Conservation (phyloP, 2,113 vertebrate species). For the Lepidothrix coronata region DNA sequence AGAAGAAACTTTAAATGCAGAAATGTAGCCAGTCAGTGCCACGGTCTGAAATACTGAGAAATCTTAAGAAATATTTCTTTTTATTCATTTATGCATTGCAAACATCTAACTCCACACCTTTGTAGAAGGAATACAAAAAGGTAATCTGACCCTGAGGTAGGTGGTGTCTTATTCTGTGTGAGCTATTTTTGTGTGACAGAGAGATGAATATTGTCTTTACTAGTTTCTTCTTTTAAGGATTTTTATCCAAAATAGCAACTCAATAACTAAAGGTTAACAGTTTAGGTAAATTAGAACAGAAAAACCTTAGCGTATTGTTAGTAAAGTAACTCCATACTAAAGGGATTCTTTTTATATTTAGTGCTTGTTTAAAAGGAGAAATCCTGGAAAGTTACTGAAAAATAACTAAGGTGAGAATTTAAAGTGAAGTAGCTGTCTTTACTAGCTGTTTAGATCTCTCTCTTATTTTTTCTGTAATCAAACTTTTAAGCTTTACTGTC, state of each 20-base stretch:
- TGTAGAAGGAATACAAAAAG: not conserved
- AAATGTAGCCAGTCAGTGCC: not conserved
- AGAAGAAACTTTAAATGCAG: not conserved
- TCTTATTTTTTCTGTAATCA: not conserved
- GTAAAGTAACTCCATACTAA: not conserved
- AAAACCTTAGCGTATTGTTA: not conserved
- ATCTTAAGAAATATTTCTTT: not conserved
- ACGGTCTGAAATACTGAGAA: not conserved
- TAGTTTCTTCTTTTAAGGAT: not conserved
- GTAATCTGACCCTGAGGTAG: not conserved
- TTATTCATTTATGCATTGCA: not conserved
- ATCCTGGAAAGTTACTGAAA: not conserved
- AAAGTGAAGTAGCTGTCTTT: not conserved
- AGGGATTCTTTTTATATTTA: not conserved
- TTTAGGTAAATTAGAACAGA: not conserved
- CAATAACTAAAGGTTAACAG: not conserved
- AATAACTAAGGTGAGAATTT: not conserved
- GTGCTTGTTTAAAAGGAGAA: not conserved
- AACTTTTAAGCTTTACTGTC: not conserved
- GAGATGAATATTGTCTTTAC: not conserved
- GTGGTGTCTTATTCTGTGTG: not conserved
- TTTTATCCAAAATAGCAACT: conserved; percentile 6
- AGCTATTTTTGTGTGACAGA: not conserved
- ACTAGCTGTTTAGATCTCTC: not conserved
- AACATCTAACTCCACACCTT: not conserved